phyloP scores from a whole-genome alignment of 2,888 invertebrate genomes.

The Plagodis pulveraria region DNA sequence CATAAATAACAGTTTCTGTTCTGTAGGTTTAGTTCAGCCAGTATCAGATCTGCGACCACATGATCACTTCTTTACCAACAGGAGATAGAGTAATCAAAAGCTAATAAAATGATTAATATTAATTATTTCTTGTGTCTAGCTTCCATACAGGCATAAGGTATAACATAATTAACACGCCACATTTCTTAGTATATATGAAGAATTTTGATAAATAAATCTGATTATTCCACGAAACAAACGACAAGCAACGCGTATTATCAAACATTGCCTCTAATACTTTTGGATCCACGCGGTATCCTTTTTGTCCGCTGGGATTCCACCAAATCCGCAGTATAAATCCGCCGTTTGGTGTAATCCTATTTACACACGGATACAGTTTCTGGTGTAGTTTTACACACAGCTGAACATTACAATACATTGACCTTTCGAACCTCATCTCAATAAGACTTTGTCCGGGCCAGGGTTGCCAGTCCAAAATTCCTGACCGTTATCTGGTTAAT shows the following conservation, averaged over 20 bases:
- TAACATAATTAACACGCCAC: conserved; percentile 31
- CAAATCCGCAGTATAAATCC: conserved; percentile 76
- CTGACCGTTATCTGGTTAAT: conserved; percentile 35
- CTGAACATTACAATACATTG: conserved; percentile 61
- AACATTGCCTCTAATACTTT: conserved; percentile 64
- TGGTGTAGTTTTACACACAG: conserved; percentile 64
- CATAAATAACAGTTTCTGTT: too few species aligned
- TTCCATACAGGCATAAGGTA: conserved; percentile 4
- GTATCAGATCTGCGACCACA: too few species aligned
- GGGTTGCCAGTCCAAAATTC: conserved; percentile 27
- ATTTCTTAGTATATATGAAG: not conserved
- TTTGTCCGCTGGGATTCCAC: conserved; percentile 66
- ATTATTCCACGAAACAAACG: conserved; percentile 11
- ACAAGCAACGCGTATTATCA: conserved; percentile 59
- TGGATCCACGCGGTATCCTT: conserved; percentile 59
- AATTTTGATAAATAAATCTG: too few species aligned
- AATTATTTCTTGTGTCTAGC: not conserved
- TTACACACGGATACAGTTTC: conserved; percentile 58
- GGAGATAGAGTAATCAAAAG: not conserved
- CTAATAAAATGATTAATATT: too few species aligned
- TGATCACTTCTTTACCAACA: too few species aligned
- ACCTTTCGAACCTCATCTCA: conserved; percentile 45
- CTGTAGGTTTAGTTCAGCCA: too few species aligned
- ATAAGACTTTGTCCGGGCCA: conserved; percentile 38
- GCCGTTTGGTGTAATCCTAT: conserved; percentile 74